Percentiles rank a stretch among this genome's conserved stretches.
Conservation (phyloP, 1,140 invertebrate species). For the Drosophila lacteicornis region DNA sequence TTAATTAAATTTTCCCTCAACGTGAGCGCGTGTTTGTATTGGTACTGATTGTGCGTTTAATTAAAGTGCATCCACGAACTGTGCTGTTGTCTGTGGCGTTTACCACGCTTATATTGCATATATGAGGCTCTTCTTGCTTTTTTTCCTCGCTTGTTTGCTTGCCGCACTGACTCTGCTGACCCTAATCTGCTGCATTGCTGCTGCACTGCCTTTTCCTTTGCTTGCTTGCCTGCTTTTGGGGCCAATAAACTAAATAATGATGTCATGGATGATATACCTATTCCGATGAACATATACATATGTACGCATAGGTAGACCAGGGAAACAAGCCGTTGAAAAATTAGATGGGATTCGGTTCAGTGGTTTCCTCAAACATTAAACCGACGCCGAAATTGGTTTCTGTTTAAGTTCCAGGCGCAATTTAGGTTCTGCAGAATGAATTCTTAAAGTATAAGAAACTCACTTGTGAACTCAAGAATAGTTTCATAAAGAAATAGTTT, state of each 20-base stretch:
- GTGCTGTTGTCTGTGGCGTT: constrained; percentile 9
- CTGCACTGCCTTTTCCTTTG: constrained; percentile 15
- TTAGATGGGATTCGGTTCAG: neutral
- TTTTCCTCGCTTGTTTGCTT: constrained; percentile 3
- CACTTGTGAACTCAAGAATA: no score
- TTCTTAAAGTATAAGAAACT: no score
- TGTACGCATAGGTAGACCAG: neutral
- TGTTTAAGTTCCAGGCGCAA: neutral
- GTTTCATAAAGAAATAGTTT: no score
- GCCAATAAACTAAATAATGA: constrained; percentile 55
- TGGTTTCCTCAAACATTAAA: neutral
- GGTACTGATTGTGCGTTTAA: constrained; percentile 48
- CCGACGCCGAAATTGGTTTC: neutral
- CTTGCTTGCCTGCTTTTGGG: constrained; percentile 20
- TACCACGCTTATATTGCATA: constrained; percentile 6
- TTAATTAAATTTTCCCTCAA: constrained; percentile 41
- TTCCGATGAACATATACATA: no score
- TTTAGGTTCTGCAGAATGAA: no score
- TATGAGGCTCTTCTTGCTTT: constrained; percentile 8
- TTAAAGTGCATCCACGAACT: constrained; percentile 40
- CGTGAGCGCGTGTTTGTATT: constrained; percentile 8
- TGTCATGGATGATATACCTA: constrained; percentile 40
- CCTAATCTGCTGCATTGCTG: constrained; percentile 25
- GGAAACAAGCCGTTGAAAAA: neutral
- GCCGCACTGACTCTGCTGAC: constrained; percentile 20